Evolutionary conservation across 2,888 invertebrate genomes (phyloP), one percentile per base, ranked within the genome.

Genomic region (Eupithecia pulchellata): DNA sequence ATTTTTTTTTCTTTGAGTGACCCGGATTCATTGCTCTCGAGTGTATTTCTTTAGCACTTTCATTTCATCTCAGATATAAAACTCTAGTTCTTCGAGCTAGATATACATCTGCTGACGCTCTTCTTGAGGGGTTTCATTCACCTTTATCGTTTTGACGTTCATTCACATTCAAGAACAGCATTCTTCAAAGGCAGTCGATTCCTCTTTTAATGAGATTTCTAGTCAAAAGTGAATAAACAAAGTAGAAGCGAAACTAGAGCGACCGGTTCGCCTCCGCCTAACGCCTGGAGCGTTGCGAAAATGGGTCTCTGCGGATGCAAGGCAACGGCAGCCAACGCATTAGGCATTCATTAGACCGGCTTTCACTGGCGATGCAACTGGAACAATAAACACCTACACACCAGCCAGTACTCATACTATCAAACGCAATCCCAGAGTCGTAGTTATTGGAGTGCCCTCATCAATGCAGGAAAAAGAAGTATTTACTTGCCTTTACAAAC

Each of bases 271-370:
- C 69, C 58, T 32, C 8, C 30, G 61, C 32, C 62, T 63, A 61
- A 52, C 64, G 81, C 79, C 85, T 73, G 80, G 85, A 81, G 84
- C 74, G 77, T 89, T 89, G 85, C 86, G 88, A 86, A 90, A 89
- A 89, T 86, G 79, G 90, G 84, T 74, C 87, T 84, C 74, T 82
- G 83, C 89, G 88, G 89, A 87, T 89, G 78, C 81, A 80, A 52
- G 86, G 32, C 58, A 58, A n/a, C 30, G 81, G 76, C 78, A 81
- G 77, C 75, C 20, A 80, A 75, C 84, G 78, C 86, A 90, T 90
- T 89, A 90, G 82, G 81, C 84, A 90, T 89, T 90, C 90, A 89
- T 90, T 86, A 87, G 82, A 77, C 80, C 81, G 78, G 85, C 90
- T 90, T 90, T 90, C 90, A 87, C 89, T 84, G 75, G 80, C 78